Evolutionary conservation across 2,888 invertebrate species (phyloP), one percentile per base, ranked within the genome.

Genomic region (Habroteleia sp.): DNA sequence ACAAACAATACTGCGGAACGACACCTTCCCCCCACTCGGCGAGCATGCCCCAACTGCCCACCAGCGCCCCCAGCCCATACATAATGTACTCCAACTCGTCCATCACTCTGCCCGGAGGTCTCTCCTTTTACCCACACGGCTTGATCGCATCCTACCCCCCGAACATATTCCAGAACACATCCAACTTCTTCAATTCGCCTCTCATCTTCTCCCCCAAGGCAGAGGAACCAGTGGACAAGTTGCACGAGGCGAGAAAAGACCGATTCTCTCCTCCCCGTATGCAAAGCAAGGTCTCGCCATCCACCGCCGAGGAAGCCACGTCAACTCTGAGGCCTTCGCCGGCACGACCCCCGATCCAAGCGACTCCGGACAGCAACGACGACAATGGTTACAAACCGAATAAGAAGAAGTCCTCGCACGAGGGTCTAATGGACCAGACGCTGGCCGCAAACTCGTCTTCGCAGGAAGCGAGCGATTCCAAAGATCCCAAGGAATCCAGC

Each of bases 1-100:
- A 99, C 89, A 97, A 97, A 90, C 91, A 97, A 79, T 97, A 97
- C 90, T 99, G 98, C 89, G 98, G 98, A 88, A 95, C 96, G 1
- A 93, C 94, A 17, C 90, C 91, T 46, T 89, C 91, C 0, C 81
- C 87, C 7, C 82, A 88, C 16, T 77, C 86, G 16, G 79, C 81
- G 60, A 54, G 82, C 39, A 86, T 86, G 82, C 84, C 89, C 1
- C 86, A 86, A 44, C 68, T 87, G 16, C 83, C 87, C 10, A 75
- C 82, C 0, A 62, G 56, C 6, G 56, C 50, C 0, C 81, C 84
- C 0, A 85, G 71, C 56, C 94, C 93, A 0, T 95, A 94, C 84
- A 90, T 94, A 7, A 92, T 95, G 87, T 94, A 95, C 84, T 87
- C 89, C 1, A 91, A 94, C 76, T 91, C 93, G 5, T 92, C 93